phyloP scores from a whole-genome alignment of 1,140 invertebrate genomes.

The Zeugodacus cucurbitae region DNA sequence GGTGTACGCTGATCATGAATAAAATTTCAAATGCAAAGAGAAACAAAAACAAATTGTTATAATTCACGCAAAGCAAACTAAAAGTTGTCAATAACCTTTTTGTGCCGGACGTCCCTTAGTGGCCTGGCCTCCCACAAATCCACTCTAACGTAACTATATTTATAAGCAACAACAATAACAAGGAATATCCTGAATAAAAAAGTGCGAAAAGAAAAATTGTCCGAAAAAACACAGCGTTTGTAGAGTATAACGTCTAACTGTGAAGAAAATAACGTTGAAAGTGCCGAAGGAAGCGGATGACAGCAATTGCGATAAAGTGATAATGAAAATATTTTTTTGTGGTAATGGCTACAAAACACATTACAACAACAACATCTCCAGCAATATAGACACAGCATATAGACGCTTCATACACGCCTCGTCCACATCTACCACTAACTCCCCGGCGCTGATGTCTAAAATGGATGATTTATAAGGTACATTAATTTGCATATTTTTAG shows the following conservation, averaged over 20 bases:
- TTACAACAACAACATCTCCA: not conserved
- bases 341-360: not conserved
- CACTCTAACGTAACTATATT: not conserved
- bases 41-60: not conserved
- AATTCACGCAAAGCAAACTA: not conserved
- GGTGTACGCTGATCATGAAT: not conserved
- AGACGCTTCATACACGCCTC: no score
- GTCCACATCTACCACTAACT: not conserved
- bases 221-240: not conserved
- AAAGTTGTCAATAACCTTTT: not conserved
- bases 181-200: not conserved
- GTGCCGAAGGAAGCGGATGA: not conserved
- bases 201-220: not conserved
- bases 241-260: not conserved
- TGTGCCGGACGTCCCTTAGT: not conserved
- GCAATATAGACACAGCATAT: no score
- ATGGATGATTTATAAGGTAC: conserved; percentile 31
- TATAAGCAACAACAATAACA: not conserved
- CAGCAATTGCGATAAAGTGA: not conserved
- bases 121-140: not conserved
- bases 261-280: not conserved
- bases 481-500: conserved; percentile 38
- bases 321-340: not conserved
- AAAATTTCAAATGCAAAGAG: not conserved
- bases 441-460: not conserved